These are phyloP conservation scores for Erythrolamprus reginae DNA, from an alignment of 2,113 vertebrate species.

Conservation along the genomic window DNA sequence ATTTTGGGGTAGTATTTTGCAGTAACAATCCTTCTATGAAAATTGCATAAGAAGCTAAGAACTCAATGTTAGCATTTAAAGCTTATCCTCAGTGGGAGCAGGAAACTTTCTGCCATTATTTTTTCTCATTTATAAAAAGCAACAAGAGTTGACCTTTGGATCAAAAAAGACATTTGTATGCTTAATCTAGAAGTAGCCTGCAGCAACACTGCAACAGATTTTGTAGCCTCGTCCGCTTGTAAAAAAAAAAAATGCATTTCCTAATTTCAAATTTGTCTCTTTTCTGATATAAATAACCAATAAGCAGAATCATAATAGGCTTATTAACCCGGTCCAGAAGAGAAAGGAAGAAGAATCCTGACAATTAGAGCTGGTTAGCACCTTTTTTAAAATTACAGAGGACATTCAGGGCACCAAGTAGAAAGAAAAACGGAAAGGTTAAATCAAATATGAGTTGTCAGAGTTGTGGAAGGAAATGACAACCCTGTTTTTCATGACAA, in stretches of 20 bases:
- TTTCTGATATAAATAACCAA: not conserved
- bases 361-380: not conserved
- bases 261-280: not conserved
- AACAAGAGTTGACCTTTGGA: constrained; percentile 42
- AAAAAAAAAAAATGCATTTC: not conserved
- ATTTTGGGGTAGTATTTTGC: constrained; percentile 33
- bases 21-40: constrained; percentile 1
- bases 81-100: constrained; percentile 37
- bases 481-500: not conserved
- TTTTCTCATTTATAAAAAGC: not conserved
- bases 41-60: constrained; percentile 34
- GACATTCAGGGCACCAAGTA: not conserved
- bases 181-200: constrained; percentile 26
- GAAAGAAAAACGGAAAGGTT: not conserved
- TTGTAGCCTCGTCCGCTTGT: not conserved
- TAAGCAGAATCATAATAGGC: not conserved
- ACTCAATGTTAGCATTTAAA: constrained; percentile 62
- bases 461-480: not conserved
- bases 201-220: not conserved
- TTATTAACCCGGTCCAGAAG: not conserved
- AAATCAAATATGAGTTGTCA: not conserved
- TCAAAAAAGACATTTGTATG: constrained; percentile 6
- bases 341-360: not conserved
- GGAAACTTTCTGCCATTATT: constrained; percentile 42
- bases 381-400: not conserved